Evolutionary conservation across 64 coral and sea anemone species (phyloP), one percentile per base, ranked within the genome.

Genomic region (Actinia equina): DNA sequence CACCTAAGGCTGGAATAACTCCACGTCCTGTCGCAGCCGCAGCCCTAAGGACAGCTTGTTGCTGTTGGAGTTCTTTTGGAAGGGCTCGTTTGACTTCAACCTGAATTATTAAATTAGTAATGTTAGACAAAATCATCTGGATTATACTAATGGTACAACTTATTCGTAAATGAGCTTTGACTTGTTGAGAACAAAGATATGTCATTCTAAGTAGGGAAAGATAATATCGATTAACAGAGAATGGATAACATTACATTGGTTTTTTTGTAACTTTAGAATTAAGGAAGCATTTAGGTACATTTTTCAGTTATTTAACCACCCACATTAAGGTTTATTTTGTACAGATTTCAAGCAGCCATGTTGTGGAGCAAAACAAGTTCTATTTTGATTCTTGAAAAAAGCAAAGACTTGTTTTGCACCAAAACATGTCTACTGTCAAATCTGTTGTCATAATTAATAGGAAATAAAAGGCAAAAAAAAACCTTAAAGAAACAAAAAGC

Each of bases 51-150:
- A 87, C 88, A 63, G 94, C 94, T 53, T 96, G 94, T 52, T 96
- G 94, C 27, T 96, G 94, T 67, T 96, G 94, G 6, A 96, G 84
- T 51, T 96, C 94, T 52, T 96, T 96, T 1, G 94, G 94, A 79
- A 96, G 86, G 64, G 94, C 94, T 87, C 94, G 65, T 49, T 96
- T 96, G 43, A 96, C 94, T 85, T 96, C 94, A 89, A 96, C 94
- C 91, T 96, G 45, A 86, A 70, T 65, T 43, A 49, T 42, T 43
- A 37, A 61, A 6, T 22, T 19, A 55, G 3, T 41, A 57, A 53
- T 17, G 53, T 59, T 22, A 57, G 82, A 7, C 1, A 17, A 13
- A 17, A 60, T 37, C 8, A 1, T 74, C 25, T 30, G 12, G 1
- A 26, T 74, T 41, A 19, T 18, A 60, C 16, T 60, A 69, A 23